Conservation (phyloP, 2,888 invertebrate genomes). For the Lepidocyrtoides sp. region DNA sequence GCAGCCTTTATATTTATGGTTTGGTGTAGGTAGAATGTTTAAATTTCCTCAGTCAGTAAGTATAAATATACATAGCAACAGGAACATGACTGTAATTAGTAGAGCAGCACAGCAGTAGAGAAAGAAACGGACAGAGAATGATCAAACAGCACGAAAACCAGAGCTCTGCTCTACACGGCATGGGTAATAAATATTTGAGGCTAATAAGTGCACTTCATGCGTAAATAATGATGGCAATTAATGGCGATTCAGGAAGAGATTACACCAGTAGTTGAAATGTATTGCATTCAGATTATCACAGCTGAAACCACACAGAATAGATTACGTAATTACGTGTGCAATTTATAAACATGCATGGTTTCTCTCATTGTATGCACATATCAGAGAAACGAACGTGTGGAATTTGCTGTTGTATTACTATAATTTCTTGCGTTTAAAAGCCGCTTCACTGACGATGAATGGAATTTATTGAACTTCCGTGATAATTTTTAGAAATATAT, state of each 20-base stretch:
- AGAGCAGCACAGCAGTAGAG: background rate
- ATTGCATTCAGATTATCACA: background rate
- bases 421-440: no score
- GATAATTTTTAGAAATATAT: background rate
- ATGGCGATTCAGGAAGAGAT: constrained; percentile 57
- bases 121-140: background rate
- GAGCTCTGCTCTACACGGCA: background rate
- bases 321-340: background rate
- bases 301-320: background rate
- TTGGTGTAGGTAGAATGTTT: no score
- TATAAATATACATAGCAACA: no score
- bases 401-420: no score
- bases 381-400: no score
- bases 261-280: background rate
- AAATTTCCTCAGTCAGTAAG: no score
- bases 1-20: no score
- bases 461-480: background rate
- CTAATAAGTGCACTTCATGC: constrained; percentile 73
- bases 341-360: constrained; percentile 1
- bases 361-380: background rate
- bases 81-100: constrained; percentile 37
- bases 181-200: constrained; percentile 69
- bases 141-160: background rate
- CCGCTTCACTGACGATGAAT: no score
- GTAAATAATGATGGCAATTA: constrained; percentile 74